A percentile compares a stretch with the other conserved stretches of the same genome.
These are phyloP conservation scores for Tribolium castaneum DNA, from an alignment of 1,140 invertebrate species.

Conservation along the genomic window DNA sequence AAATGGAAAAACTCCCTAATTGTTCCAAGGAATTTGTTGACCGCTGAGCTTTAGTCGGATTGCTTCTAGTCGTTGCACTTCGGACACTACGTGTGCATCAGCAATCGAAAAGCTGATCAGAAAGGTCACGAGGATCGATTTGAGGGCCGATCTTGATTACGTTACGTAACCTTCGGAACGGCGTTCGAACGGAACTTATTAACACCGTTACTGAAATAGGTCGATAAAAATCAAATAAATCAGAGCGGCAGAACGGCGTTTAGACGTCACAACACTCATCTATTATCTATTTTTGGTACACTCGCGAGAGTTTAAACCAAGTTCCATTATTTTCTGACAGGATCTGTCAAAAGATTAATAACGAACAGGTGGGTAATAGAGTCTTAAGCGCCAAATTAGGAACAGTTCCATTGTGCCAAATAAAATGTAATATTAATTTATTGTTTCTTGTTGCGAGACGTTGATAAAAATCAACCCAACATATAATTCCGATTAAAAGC, in stretches of 20 bases:
- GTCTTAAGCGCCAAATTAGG: background rate
- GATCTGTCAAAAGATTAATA: background rate
- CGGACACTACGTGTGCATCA: background rate
- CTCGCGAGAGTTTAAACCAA: background rate
- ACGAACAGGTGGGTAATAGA: background rate
- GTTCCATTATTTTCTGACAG: background rate
- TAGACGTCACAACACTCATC: conserved; percentile 1
- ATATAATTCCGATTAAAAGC: too few relatives aligned
- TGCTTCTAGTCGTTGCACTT: background rate
- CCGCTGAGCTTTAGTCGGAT: background rate
- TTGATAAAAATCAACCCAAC: too few relatives aligned
- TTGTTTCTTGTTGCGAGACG: too few relatives aligned
- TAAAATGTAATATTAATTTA: too few relatives aligned
- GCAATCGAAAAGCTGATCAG: background rate
- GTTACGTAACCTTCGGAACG: conserved; percentile 18
- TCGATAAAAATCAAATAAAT: conserved; percentile 22
- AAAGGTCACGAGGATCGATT: conserved; percentile 10
- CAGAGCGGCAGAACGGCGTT: background rate
- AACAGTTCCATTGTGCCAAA: background rate
- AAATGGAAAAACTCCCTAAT: too few relatives aligned
- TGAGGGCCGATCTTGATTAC: conserved; percentile 8
- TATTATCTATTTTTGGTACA: background rate
- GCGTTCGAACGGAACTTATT: conserved; percentile 15
- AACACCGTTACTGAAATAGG: conserved; percentile 12
- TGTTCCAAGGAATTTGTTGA: too few relatives aligned